Evolutionary conservation across 2,888 invertebrate genomes (phyloP).

Genomic region (Drosophila borborema): DNA sequence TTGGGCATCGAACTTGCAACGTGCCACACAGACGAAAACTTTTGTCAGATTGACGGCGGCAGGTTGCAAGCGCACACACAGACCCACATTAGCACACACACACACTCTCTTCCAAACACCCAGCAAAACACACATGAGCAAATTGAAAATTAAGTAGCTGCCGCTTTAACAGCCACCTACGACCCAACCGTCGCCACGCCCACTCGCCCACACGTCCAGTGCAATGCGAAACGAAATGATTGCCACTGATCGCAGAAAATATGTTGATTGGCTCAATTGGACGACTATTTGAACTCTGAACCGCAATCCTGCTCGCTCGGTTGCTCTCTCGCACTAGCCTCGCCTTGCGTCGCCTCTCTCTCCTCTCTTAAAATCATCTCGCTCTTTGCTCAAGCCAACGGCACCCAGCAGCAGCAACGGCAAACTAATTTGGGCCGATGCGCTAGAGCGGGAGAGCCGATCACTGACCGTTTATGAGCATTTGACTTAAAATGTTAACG

Average conservation of each 20-base stretch:
- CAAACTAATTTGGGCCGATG: constrained; percentile 70
- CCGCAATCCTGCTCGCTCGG: constrained; percentile 55
- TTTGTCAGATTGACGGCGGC: constrained; percentile 46
- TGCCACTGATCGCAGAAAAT: constrained; percentile 53
- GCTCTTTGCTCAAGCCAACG: constrained; percentile 51
- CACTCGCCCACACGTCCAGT: constrained; percentile 11
- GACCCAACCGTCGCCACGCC: constrained; percentile 32
- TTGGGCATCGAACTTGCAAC: constrained; percentile 75
- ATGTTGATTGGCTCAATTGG: constrained; percentile 85
- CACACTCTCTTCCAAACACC: not conserved
- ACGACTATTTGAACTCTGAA: constrained; percentile 85
- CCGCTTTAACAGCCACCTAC: constrained; percentile 59
- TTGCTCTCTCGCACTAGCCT: not conserved
- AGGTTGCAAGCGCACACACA: constrained; percentile 36
- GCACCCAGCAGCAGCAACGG: constrained; percentile 42
- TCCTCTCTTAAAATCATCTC: constrained; percentile 10
- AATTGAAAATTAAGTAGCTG: constrained; percentile 51
- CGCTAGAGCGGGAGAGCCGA: constrained; percentile 30
- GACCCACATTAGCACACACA: not conserved
- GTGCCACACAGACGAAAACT: constrained; percentile 43
- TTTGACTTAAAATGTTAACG: constrained; percentile 80
- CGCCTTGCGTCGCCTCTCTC: constrained; percentile 1
- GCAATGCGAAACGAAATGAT: constrained; percentile 19
- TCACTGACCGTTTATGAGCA: constrained; percentile 74
- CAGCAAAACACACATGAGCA: not conserved